Conservation (phyloP, 2,888 invertebrate genomes). For the Nasonovia ribisnigri region DNA sequence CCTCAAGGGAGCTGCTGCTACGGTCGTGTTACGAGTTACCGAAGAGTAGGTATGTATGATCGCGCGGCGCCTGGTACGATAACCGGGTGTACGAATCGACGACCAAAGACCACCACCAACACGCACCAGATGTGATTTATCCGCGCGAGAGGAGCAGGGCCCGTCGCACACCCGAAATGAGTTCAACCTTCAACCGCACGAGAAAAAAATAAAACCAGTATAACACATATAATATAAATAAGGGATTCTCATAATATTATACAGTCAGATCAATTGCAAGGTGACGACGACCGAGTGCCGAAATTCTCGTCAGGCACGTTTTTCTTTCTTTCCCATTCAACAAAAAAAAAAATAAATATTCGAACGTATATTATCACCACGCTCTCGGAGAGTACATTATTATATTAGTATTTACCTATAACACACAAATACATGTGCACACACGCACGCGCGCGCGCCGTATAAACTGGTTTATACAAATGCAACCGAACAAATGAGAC, state of each 20-base stretch:
- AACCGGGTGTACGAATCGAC: not conserved
- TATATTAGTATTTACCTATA: conserved; percentile 10
- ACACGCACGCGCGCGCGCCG: not conserved
- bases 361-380: not conserved
- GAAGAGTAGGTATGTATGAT: not conserved
- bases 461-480: conserved; percentile 32
- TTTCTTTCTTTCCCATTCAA: conserved; percentile 26
- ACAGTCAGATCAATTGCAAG: not conserved
- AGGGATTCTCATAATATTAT: conserved; percentile 8
- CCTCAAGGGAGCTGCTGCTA: not conserved
- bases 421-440: not conserved
- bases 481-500: not conserved
- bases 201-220: not conserved
- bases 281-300: not conserved
- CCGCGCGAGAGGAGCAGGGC: no score
- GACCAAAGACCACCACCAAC: conserved; percentile 2
- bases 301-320: not conserved
- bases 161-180: not conserved
- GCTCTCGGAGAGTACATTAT: not conserved
- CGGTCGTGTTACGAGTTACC: not conserved
- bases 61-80: not conserved
- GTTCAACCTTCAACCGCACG: not conserved
- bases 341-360: not conserved
- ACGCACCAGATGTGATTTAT: conserved; percentile 49
- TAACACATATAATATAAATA: not conserved